Percentiles rank a stretch among this genome's conserved stretches.
Conservation (phyloP, 2,888 invertebrate genomes). For the Colostygia pectinataria region DNA sequence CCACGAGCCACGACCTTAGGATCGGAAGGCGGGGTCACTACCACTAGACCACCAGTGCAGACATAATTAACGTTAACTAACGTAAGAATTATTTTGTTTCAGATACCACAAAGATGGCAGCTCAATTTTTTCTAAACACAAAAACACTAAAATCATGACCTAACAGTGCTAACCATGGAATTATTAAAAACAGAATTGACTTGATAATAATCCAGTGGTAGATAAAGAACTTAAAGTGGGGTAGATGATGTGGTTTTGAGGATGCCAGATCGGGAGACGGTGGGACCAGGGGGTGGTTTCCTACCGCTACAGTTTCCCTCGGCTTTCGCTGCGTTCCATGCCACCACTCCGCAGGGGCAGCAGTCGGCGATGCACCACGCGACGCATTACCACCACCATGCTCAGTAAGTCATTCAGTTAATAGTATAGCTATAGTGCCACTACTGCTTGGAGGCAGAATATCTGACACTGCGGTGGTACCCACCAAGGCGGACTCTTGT, state of each 20-base stretch:
- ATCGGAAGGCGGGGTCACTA: too few species aligned
- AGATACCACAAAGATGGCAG: slow-evolving; percentile 50
- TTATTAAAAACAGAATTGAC: slow-evolving; percentile 68
- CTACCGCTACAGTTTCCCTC: slow-evolving; percentile 83
- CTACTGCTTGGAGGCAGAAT: too few species aligned
- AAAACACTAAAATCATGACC: slow-evolving; percentile 48
- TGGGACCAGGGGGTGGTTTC: slow-evolving; percentile 82
- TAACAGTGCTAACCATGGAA: slow-evolving; percentile 54
- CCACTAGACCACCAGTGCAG: too few species aligned
- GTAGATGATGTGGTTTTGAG: slow-evolving; percentile 55
- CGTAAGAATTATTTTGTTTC: slow-evolving; percentile 60
- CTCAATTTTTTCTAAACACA: slow-evolving; percentile 12
- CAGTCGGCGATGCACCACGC: slow-evolving; percentile 83
- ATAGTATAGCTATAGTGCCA: too few species aligned
- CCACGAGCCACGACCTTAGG: too few species aligned
- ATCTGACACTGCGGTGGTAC: too few species aligned
- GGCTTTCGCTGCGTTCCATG: slow-evolving; percentile 85
- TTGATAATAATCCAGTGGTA: slow-evolving; percentile 47
- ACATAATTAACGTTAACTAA: not conserved
- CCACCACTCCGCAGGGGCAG: slow-evolving; percentile 84
- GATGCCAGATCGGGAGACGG: slow-evolving; percentile 82
- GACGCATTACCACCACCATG: slow-evolving; percentile 79
- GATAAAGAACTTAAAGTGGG: slow-evolving; percentile 25
- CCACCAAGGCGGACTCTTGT: too few species aligned
- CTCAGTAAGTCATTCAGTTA: slow-evolving; percentile 80